These are phyloP conservation scores for Diorhabda sublineata DNA, from an alignment of 1,140 invertebrate species.

Conservation along the genomic window DNA sequence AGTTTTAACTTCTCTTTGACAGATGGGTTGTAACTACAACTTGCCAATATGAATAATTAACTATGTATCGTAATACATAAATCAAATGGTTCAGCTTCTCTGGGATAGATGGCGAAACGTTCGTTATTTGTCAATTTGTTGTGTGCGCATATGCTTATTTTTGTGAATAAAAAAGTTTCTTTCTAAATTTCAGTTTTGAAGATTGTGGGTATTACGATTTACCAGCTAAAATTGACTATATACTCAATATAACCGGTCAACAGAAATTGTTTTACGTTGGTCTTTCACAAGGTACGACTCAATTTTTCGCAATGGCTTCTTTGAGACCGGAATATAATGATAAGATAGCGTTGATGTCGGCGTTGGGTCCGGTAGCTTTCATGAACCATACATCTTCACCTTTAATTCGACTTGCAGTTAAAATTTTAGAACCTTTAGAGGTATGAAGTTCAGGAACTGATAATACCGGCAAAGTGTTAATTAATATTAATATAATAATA, in stretches of 20 bases:
- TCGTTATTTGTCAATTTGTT: too few relatives aligned
- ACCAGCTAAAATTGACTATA: constrained; percentile 57
- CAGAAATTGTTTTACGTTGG: constrained; percentile 34
- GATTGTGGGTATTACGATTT: constrained; percentile 55
- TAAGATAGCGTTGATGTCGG: constrained; percentile 59
- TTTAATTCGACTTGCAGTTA: constrained; percentile 7
- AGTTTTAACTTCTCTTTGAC: too few relatives aligned
- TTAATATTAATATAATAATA: too few relatives aligned
- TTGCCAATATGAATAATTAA: too few relatives aligned
- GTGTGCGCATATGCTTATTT: too few relatives aligned
- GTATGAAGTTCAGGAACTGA: not conserved
- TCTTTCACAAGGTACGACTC: constrained; percentile 55
- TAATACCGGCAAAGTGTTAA: too few relatives aligned
- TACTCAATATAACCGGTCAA: constrained; percentile 37
- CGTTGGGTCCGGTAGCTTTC: constrained; percentile 63
- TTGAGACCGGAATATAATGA: constrained; percentile 59
- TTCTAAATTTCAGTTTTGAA: constrained; percentile 31
- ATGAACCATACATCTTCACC: constrained; percentile 49
- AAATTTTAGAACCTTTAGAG: not conserved
- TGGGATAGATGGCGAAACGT: too few relatives aligned
- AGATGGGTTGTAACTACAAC: too few relatives aligned
- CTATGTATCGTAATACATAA: not conserved
- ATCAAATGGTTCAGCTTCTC: too few relatives aligned
- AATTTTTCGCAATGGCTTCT: constrained; percentile 61
- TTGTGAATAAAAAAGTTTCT: not conserved